Evolutionary conservation across 2,888 invertebrate genomes (phyloP).

Genomic region (Tetragnatha montana): DNA sequence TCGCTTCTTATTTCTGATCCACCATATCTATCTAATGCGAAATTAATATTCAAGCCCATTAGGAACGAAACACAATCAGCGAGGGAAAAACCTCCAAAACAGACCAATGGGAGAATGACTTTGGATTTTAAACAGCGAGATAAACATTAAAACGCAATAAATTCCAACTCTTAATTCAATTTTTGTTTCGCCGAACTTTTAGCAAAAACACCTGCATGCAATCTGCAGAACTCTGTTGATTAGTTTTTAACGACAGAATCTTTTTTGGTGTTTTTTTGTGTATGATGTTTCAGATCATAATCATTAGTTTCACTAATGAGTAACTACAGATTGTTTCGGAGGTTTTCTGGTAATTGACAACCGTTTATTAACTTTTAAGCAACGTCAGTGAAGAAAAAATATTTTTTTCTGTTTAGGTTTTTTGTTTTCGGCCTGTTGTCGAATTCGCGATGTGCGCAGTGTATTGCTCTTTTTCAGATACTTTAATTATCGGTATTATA

Average conservation of each 20-base stretch:
- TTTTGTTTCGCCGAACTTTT: constrained; percentile 34
- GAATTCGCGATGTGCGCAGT: neutral
- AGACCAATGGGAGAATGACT: constrained; percentile 7
- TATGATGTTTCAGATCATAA: constrained; percentile 50
- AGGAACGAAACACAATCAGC: constrained; percentile 4
- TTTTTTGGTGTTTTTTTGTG: constrained; percentile 17
- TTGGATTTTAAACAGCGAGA: constrained; percentile 34
- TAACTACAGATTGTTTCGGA: constrained; percentile 30
- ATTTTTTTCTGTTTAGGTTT: neutral
- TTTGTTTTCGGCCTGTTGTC: neutral
- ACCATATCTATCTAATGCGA: constrained; percentile 39
- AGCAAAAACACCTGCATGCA: constrained; percentile 16
- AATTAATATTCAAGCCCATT: constrained; percentile 53
- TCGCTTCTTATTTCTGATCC: neutral
- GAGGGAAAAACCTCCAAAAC: neutral
- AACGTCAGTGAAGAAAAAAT: neutral
- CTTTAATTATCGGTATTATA: constrained; percentile 33
- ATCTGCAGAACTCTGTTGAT: constrained; percentile 37
- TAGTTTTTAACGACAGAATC: constrained; percentile 57
- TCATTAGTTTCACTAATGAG: constrained; percentile 59
- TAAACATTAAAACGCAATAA: constrained; percentile 31
- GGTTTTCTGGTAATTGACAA: constrained; percentile 39
- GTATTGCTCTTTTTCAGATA: neutral
- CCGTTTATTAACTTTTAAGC: constrained; percentile 34
- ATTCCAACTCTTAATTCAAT: constrained; percentile 21